Evolutionary conservation across 2,797 vertebrate genomes (phyloP).

Genomic region (Phylloscopus collybita): DNA sequence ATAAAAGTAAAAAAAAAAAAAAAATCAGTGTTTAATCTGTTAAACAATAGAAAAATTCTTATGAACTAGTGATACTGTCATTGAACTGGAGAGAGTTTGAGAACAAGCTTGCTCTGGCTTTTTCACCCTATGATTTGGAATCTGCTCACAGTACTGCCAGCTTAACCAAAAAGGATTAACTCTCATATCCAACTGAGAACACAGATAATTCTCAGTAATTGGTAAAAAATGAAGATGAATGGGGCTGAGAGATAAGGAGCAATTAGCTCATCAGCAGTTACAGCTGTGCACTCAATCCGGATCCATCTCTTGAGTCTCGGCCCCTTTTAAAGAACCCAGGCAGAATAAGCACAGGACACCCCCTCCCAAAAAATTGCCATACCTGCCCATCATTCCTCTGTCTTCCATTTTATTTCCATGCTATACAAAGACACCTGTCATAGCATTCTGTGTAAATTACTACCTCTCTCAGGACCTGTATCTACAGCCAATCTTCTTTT

Average conservation of each 20-base stretch:
- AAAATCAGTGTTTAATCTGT: slow-evolving; percentile 61
- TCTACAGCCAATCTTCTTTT: slow-evolving; percentile 78
- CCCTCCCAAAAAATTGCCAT: slow-evolving; percentile 77
- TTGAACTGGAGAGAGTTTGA: slow-evolving; percentile 85
- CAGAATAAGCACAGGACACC: slow-evolving; percentile 90
- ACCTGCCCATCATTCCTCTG: slow-evolving; percentile 85
- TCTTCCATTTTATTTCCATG: slow-evolving; percentile 81
- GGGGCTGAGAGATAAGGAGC: slow-evolving; percentile 99
- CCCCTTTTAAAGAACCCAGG: slow-evolving; percentile 89
- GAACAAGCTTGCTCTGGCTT: slow-evolving; percentile 89
- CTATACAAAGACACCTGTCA: slow-evolving; percentile 83
- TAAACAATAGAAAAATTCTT: slow-evolving; percentile 75
- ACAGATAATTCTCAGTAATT: slow-evolving; percentile 99
- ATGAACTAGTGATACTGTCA: slow-evolving; percentile 80
- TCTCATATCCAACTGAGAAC: slow-evolving; percentile 99
- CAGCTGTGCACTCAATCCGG: slow-evolving; percentile 99
- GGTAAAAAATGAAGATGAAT: slow-evolving; percentile 99
- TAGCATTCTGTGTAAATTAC: slow-evolving; percentile 81
- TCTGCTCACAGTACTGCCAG: slow-evolving; percentile 98
- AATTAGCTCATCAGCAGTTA: slow-evolving; percentile 99
- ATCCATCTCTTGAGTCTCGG: slow-evolving; percentile 95
- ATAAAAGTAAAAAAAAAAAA: neutral
- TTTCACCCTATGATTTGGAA: slow-evolving; percentile 91
- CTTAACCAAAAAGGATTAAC: slow-evolving; percentile 99
- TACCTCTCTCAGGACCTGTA: slow-evolving; percentile 77